phyloP scores from a whole-genome alignment of 1,140 invertebrate genomes.

The Apis cerana region DNA sequence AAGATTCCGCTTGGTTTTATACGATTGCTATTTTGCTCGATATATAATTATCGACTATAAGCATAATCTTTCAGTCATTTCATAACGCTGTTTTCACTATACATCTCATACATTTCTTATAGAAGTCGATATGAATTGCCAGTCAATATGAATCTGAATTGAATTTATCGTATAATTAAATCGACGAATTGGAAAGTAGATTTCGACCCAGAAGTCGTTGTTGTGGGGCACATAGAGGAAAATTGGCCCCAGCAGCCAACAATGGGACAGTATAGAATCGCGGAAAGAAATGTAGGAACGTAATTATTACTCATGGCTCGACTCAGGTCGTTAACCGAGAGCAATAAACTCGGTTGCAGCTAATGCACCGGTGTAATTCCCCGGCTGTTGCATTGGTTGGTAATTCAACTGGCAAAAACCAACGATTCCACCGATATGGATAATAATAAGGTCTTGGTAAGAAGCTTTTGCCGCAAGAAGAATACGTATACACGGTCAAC shows the following conservation, averaged over 20 bases:
- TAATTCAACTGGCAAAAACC: slow-evolving; percentile 12
- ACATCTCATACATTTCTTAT: no score
- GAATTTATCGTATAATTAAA: no score
- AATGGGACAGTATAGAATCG: slow-evolving; percentile 39
- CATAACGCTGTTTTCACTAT: no score
- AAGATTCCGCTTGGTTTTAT: no score
- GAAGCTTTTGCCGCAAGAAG: not conserved
- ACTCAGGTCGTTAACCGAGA: slow-evolving; percentile 36
- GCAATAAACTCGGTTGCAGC: slow-evolving; percentile 46
- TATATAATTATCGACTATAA: no score
- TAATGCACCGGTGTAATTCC: slow-evolving; percentile 35
- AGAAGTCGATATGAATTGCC: no score
- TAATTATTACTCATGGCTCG: slow-evolving; percentile 45
- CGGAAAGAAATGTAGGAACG: slow-evolving; percentile 44
- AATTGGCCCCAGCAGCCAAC: slow-evolving; percentile 15
- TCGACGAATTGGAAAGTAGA: no score
- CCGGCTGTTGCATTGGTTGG: slow-evolving; percentile 9
- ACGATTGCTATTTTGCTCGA: no score
- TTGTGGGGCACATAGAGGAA: not conserved
- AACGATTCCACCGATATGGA: slow-evolving; percentile 40
- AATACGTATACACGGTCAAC: not conserved
- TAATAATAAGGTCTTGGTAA: slow-evolving; percentile 37
- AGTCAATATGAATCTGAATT: no score
- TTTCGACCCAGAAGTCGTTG: not conserved
- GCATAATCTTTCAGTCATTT: no score